phyloP scores from a whole-genome alignment of 1,140 invertebrate species.

The Cydia amplana region DNA sequence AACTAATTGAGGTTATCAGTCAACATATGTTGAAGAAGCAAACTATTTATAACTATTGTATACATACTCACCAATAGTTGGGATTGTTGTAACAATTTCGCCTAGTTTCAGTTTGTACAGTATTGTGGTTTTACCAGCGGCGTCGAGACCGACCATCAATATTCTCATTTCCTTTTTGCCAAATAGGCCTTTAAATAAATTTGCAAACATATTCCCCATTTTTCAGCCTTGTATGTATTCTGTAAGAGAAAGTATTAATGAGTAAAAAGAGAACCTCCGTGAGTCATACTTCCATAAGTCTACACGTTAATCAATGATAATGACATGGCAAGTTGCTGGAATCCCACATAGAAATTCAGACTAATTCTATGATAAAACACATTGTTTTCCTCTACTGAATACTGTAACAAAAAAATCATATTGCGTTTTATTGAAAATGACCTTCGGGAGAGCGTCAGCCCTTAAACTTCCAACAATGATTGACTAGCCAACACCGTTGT shows the following conservation, averaged over 20 bases:
- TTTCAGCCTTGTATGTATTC: slow-evolving; percentile 79
- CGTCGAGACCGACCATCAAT: slow-evolving; percentile 98
- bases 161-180: slow-evolving; percentile 99
- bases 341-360: slow-evolving; percentile 43
- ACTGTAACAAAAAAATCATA: neutral
- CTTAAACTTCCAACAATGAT: slow-evolving; percentile 30
- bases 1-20: slow-evolving; percentile 18
- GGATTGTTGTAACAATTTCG: slow-evolving; percentile 99
- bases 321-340: slow-evolving; percentile 74
- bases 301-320: slow-evolving; percentile 77
- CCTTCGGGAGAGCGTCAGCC: slow-evolving; percentile 35
- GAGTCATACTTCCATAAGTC: slow-evolving; percentile 71
- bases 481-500: slow-evolving; percentile 42
- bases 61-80: slow-evolving; percentile 94
- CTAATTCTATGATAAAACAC: slow-evolving; percentile 32
- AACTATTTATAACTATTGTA: slow-evolving; percentile 6
- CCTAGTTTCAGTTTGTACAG: slow-evolving; percentile 99
- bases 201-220: slow-evolving; percentile 93
- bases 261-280: slow-evolving; percentile 59
- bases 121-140: slow-evolving; percentile 99
- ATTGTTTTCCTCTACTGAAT: neutral
- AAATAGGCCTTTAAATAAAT: slow-evolving; percentile 96
- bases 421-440: slow-evolving; percentile 17
- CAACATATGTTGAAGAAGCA: slow-evolving; percentile 18
- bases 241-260: slow-evolving; percentile 75